Evolutionary conservation across 2,797 vertebrate species (phyloP).

Genomic region (Platyrinchus mystaceus): DNA sequence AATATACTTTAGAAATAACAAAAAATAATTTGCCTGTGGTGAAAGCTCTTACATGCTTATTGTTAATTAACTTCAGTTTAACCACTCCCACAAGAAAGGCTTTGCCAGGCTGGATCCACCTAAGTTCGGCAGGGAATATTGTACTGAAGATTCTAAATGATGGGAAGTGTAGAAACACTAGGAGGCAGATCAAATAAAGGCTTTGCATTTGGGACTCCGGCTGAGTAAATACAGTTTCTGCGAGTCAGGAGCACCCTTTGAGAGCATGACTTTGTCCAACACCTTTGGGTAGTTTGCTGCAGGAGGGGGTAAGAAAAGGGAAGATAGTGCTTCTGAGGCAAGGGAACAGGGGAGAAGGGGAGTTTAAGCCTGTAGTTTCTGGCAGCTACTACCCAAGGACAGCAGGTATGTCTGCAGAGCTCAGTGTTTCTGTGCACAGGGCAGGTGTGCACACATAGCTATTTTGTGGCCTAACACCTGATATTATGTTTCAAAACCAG

Average conservation of each 20-base stretch:
- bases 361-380: not conserved
- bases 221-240: not conserved
- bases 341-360: not conserved
- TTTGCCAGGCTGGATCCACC: not conserved
- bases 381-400: not conserved
- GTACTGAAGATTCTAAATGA: not conserved
- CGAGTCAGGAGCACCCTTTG: not conserved
- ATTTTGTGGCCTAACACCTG: not conserved
- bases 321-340: fast-evolving
- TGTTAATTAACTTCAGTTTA: not conserved
- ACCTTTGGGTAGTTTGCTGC: not conserved
- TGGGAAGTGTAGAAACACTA: not conserved
- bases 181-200: not conserved
- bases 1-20: not conserved
- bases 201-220: not conserved
- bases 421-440: not conserved
- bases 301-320: not conserved
- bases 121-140: not conserved
- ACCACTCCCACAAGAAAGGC: not conserved
- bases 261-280: not conserved
- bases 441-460: not conserved
- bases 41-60: not conserved
- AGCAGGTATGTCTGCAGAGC: not conserved
- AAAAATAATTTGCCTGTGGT: not conserved
- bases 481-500: not conserved